A percentile compares a stretch with the other conserved stretches of the same genome.
phyloP scores from a whole-genome alignment of 1,140 invertebrate species.

The Cyclargus thomasi region DNA sequence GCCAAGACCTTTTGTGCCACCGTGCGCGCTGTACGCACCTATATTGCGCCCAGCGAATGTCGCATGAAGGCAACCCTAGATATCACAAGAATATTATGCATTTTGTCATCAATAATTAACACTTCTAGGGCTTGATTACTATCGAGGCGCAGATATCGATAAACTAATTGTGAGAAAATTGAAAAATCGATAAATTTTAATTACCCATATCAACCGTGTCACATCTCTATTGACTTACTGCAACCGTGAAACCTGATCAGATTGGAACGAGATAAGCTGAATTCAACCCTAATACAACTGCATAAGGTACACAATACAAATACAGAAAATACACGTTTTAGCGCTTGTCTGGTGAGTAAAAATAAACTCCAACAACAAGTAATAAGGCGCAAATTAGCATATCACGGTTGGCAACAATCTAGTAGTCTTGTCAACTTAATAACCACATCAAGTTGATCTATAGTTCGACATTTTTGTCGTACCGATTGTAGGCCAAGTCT shows the following conservation, averaged over 20 bases:
- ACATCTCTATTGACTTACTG: constrained; percentile 22
- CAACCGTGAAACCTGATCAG: constrained; percentile 28
- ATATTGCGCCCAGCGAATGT: too few species aligned
- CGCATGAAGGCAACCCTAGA: too few species aligned
- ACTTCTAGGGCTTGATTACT: background rate
- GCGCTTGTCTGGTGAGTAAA: background rate
- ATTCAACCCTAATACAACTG: background rate
- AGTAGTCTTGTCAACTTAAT: constrained; percentile 28
- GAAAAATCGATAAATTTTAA: background rate
- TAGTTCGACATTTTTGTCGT: constrained; percentile 29
- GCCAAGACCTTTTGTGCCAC: too few species aligned
- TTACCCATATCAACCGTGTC: background rate
- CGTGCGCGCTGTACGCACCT: too few species aligned
- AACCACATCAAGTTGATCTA: constrained; percentile 34
- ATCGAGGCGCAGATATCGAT: background rate
- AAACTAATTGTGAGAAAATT: background rate
- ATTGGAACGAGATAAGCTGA: constrained; percentile 18
- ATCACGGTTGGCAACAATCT: constrained; percentile 7
- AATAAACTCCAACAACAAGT: background rate
- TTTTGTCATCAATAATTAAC: background rate
- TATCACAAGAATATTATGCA: background rate
- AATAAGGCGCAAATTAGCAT: background rate
- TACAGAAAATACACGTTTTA: background rate
- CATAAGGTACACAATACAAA: background rate
- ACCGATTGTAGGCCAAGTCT: constrained; percentile 21